These are phyloP conservation scores for Pomacea maculata DNA, from an alignment of 1,140 invertebrate species.

Conservation along the genomic window DNA sequence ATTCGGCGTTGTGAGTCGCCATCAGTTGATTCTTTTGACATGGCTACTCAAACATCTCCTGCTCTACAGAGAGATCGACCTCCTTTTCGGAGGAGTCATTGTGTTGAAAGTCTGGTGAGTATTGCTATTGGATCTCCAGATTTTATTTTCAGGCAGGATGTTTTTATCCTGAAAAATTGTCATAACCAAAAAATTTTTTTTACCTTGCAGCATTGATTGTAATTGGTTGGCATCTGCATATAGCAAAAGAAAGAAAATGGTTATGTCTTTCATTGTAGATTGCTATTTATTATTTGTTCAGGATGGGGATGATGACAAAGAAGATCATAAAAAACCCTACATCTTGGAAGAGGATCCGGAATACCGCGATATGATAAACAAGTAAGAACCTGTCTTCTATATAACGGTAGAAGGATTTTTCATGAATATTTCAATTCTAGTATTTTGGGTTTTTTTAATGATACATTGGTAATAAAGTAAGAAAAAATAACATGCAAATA, in stretches of 20 bases:
- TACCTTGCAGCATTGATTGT: background rate
- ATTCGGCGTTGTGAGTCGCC: background rate
- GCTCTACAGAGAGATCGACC: conserved; percentile 12
- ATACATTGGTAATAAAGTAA: too few species aligned
- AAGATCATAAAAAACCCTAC: conserved; percentile 31
- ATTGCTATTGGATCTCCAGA: too few species aligned
- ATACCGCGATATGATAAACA: conserved; percentile 30
- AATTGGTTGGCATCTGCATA: conserved; percentile 9
- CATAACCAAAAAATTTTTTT: background rate
- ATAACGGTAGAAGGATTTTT: too few species aligned
- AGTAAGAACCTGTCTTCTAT: background rate
- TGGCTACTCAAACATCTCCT: conserved; percentile 30
- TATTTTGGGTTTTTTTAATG: too few species aligned
- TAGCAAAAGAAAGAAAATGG: background rate
- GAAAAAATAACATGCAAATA: too few species aligned
- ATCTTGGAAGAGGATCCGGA: conserved; percentile 39
- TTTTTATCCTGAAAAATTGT: background rate
- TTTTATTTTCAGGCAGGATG: too few species aligned
- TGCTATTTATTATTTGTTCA: conserved; percentile 3
- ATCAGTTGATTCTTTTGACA: conserved; percentile 16
- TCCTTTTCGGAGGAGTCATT: conserved; percentile 10
- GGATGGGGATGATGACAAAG: conserved; percentile 23
- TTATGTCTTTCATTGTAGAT: background rate
- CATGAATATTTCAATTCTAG: too few species aligned
- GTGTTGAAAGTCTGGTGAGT: conserved; percentile 10